Percentiles rank a stretch among this genome's conserved stretches.
These are phyloP conservation scores for Montipora capitata DNA, from an alignment of 92 coral and sea anemone genomes.

Conservation along the genomic window DNA sequence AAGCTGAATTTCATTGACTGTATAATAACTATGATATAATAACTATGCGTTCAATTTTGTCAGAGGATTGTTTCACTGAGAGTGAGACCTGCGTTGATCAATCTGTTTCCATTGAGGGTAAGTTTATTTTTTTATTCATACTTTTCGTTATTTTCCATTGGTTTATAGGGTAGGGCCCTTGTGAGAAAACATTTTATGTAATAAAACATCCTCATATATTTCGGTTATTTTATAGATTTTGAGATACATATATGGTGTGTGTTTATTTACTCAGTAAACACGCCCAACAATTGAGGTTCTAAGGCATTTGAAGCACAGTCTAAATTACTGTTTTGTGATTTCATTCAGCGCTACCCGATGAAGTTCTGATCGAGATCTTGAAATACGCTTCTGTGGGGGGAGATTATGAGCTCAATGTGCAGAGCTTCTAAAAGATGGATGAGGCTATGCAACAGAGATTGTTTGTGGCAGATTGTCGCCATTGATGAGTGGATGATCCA, in stretches of 20 bases:
- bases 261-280: slow-evolving; percentile 3
- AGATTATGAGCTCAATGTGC: no score
- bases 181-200: neutral
- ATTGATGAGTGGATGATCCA: no score
- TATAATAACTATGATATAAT: slow-evolving; percentile 2
- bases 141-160: neutral
- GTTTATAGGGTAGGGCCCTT: slow-evolving; percentile 5
- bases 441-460: no score
- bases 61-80: neutral
- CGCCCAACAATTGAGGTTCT: slow-evolving; percentile 7
- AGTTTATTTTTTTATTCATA: neutral
- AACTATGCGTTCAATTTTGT: neutral
- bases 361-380: neutral
- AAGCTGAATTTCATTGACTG: neutral
- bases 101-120: neutral
- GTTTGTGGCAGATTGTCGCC: no score
- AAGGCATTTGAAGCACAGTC: neutral
- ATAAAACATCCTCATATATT: slow-evolving; percentile 1
- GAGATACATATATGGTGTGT: slow-evolving; percentile 6
- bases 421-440: no score
- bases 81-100: slow-evolving; percentile 3
- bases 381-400: neutral
- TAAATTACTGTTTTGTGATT: neutral
- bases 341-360: neutral
- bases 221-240: neutral